Evolutionary conservation across 1,140 invertebrate species (phyloP), one percentile per base, ranked within the genome.

Genomic region (Meloidogyne floridensis): DNA sequence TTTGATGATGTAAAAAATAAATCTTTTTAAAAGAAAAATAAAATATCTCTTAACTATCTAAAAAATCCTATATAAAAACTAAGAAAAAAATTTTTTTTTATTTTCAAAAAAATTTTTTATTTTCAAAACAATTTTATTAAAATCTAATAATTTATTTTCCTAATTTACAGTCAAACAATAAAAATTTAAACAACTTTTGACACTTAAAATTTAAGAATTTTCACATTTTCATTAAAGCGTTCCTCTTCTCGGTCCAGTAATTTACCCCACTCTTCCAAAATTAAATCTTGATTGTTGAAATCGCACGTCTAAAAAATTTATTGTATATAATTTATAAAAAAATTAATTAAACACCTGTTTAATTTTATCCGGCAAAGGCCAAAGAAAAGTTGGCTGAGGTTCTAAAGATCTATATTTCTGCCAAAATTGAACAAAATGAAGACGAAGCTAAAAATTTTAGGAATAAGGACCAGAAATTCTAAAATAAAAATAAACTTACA

Each of bases 371-470:
- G 59, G 59, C 6, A 65, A 4, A 65, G 59, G 59, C 59, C 59
- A 65, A n/a, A 65, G 59, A 65, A 65, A 65, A n/a, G 59, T 65
- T 15, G 82, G 82, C 2, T 65, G 54, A 13, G 53, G 51, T 72
- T 83, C 77, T 13, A 32, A 32, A 6, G 82, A 75, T 65, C 78
- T 84, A 18, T 47, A 80, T 42, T 69, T 69, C 9, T 71, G 47
- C 82, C 82, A 83, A 51, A 72, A 83, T 0, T 83, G 81, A 56
- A 85, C 72, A n/a, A 83, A 83, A 53, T 70, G 83, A 69, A 83
- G 65, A 3, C 77, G 76, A 72, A 83, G 83, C 82, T 83, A 83
- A n/a, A 47, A 80, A 76, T 53, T 83, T 83, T n/a, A n/a, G 2
- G 42, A 18, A 77, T 13, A 20, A 54, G 6, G 10, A 15, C 15